A percentile compares a stretch with the other conserved stretches of the same genome.
These are phyloP conservation scores for Gasterosteus nipponicus DNA, from an alignment of 2,113 vertebrate genomes.

Conservation along the genomic window DNA sequence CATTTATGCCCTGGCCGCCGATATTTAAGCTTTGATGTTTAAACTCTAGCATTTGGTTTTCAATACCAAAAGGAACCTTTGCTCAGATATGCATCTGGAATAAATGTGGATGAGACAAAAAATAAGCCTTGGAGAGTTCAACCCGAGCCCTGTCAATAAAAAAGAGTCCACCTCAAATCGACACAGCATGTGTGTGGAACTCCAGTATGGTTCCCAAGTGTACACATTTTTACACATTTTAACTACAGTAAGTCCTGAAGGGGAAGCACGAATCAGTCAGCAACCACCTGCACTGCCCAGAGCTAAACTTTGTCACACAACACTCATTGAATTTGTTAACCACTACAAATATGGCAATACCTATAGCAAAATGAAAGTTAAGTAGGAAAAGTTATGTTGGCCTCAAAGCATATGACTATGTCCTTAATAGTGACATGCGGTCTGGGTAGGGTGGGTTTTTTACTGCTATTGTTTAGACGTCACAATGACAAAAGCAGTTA, in stretches of 20 bases:
- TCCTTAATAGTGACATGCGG: no score
- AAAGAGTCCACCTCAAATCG: not conserved
- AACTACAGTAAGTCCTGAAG: not conserved
- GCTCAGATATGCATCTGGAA: not conserved
- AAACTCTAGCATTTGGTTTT: no score
- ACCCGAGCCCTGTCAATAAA: not conserved
- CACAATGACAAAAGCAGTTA: no score
- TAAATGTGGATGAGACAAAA: not conserved
- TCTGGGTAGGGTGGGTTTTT: no score
- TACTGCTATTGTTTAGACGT: no score
- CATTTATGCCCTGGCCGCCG: no score
- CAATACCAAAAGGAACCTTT: no score
- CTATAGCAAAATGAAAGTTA: not conserved
- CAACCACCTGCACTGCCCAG: not conserved
- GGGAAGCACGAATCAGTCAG: not conserved
- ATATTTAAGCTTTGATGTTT: no score
- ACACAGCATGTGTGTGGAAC: not conserved
- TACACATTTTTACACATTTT: not conserved
- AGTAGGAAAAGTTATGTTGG: not conserved
- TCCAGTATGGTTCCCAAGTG: not conserved
- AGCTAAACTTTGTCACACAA: not conserved
- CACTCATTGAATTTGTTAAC: not conserved
- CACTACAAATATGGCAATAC: not conserved
- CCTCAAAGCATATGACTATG: no score
- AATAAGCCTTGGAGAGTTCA: not conserved